Percentiles rank a stretch among this genome's conserved stretches.
Conservation (phyloP, 37 sponge, comb jelly and placozoan genomes). For the Eunapius fragilis region DNA sequence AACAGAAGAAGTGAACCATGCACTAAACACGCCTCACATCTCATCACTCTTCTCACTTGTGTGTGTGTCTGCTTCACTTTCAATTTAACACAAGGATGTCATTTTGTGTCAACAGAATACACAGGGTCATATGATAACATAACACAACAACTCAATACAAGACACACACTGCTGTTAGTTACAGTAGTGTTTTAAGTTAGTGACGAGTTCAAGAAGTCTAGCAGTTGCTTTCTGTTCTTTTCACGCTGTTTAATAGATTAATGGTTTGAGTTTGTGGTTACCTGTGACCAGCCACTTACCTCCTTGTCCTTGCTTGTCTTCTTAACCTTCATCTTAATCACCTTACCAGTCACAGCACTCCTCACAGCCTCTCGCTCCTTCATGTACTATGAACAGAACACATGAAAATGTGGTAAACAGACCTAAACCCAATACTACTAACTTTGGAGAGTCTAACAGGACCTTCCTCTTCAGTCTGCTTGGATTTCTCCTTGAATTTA, state of each 20-base stretch:
- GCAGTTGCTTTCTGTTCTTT: conserved; percentile 50
- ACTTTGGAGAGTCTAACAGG: conserved; percentile 47
- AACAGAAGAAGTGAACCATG: conserved; percentile 1
- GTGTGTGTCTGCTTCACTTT: not conserved
- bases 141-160: not conserved
- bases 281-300: not conserved
- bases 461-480: conserved; percentile 11
- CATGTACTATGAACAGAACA: conserved; percentile 25
- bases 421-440: not conserved
- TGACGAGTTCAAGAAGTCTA: conserved; percentile 54
- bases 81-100: not conserved
- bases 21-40: not conserved
- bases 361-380: conserved; percentile 25
- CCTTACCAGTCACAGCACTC: conserved; percentile 46
- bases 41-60: not conserved
- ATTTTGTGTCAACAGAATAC: not conserved
- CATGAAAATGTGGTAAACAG: not conserved
- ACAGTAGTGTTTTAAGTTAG: not conserved
- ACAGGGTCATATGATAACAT: not conserved
- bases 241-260: conserved; percentile 42
- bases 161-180: not conserved
- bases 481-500: not conserved
- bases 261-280: not conserved
- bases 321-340: conserved; percentile 71
- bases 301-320: conserved; percentile 55